phyloP scores from a whole-genome alignment of 2,797 vertebrate genomes.

The Sebastes hubbsi region DNA sequence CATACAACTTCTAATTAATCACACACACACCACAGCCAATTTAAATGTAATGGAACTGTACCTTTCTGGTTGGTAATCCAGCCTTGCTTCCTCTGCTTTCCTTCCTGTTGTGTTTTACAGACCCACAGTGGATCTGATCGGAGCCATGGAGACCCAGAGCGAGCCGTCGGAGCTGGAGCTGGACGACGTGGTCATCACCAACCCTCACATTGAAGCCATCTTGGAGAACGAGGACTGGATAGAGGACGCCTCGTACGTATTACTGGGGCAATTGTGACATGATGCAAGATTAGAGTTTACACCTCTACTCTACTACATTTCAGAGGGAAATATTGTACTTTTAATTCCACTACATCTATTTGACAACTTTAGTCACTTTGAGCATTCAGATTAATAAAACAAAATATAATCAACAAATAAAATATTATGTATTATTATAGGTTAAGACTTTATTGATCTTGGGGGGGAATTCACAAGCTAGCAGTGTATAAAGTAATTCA shows the following conservation, averaged over 20 bases:
- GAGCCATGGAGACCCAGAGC: slow-evolving; percentile 92
- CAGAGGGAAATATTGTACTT: too few species aligned
- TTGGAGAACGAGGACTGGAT: slow-evolving; percentile 98
- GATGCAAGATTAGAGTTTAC: too few species aligned
- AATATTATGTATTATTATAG: too few species aligned
- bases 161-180: slow-evolving; percentile 95
- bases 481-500: too few species aligned
- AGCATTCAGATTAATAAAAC: too few species aligned
- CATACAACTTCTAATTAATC: not conserved
- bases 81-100: not conserved
- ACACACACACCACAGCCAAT: not conserved
- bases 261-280: too few species aligned
- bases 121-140: slow-evolving; percentile 93
- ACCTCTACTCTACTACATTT: too few species aligned
- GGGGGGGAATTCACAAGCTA: too few species aligned
- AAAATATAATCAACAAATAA: too few species aligned
- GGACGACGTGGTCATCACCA: slow-evolving; percentile 97
- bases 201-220: slow-evolving; percentile 97
- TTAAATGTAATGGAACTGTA: not conserved
- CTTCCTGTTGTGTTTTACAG: slow-evolving; percentile 67
- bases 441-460: too few species aligned
- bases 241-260: slow-evolving; percentile 93
- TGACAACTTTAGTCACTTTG: too few species aligned
- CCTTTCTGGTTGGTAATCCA: not conserved
- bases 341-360: too few species aligned